Evolutionary conservation across 2,888 invertebrate genomes (phyloP).

Genomic region (Mellilla xanthometata): DNA sequence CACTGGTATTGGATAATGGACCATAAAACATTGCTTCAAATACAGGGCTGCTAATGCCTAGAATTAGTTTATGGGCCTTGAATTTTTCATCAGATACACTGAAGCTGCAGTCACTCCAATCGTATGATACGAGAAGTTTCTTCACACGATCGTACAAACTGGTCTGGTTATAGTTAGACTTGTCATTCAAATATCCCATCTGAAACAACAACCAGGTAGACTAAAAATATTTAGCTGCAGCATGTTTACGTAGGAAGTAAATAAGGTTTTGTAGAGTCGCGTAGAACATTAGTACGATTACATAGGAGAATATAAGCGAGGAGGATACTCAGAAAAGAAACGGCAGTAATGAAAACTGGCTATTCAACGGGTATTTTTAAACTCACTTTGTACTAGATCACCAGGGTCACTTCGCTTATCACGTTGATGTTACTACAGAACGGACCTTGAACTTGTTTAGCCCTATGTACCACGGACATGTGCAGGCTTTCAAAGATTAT

Average conservation of each 20-base stretch:
- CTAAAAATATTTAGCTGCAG: too few species aligned
- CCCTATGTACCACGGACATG: neutral
- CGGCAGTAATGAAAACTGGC: too few species aligned
- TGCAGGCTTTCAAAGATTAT: neutral
- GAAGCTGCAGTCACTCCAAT: constrained; percentile 84
- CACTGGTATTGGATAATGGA: constrained; percentile 73
- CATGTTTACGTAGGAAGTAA: too few species aligned
- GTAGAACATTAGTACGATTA: too few species aligned
- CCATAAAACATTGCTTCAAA: constrained; percentile 88
- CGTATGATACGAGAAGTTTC: constrained; percentile 70
- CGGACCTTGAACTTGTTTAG: constrained; percentile 9
- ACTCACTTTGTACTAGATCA: neutral
- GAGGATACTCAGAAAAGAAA: too few species aligned
- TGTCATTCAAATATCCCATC: constrained; percentile 62
- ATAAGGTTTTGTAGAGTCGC: too few species aligned
- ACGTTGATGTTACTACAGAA: neutral
- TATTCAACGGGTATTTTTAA: too few species aligned
- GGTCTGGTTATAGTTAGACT: constrained; percentile 43
- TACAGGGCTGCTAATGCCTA: constrained; percentile 86
- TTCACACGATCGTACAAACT: constrained; percentile 73
- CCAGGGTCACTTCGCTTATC: constrained; percentile 38
- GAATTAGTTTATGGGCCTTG: constrained; percentile 83
- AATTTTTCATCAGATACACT: constrained; percentile 74
- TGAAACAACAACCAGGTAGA: too few species aligned
- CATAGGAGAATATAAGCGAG: too few species aligned